phyloP scores from a whole-genome alignment of 1,140 invertebrate species.

The Meloidogyne exigua region DNA sequence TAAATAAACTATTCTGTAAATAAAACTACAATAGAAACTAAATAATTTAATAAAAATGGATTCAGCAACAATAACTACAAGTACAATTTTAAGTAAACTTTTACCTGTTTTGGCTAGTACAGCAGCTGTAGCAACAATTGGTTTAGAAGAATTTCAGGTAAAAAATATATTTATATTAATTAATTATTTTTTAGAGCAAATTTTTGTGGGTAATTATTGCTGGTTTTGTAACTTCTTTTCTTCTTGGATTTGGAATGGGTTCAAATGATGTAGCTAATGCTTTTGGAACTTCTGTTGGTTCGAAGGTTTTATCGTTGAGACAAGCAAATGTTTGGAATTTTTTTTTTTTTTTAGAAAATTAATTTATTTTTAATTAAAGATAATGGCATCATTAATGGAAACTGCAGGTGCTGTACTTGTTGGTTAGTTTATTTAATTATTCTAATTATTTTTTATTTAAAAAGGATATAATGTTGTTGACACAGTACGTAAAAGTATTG shows the following conservation, averaged over 20 bases:
- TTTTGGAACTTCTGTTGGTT: constrained; percentile 91
- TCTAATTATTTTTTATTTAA: neutral
- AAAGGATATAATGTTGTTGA: constrained; percentile 46
- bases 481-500: constrained; percentile 42
- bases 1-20: neutral
- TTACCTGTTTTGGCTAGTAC: constrained; percentile 18
- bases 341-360: neutral
- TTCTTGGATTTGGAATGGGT: constrained; percentile 91
- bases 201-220: constrained; percentile 68
- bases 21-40: neutral
- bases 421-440: constrained; percentile 44
- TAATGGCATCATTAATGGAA: constrained; percentile 42
- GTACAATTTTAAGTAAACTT: neutral
- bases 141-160: constrained; percentile 13
- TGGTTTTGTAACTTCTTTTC: constrained; percentile 86
- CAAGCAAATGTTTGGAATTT: constrained; percentile 31
- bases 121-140: neutral
- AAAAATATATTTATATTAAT: neutral
- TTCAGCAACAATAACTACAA: neutral
- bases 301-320: constrained; percentile 43
- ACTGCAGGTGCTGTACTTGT: constrained; percentile 65
- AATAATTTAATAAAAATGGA: neutral
- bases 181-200: constrained; percentile 18
- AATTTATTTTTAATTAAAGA: neutral
- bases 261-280: constrained; percentile 92